These are phyloP conservation scores for Semnornis frantzii DNA, from an alignment of 2,113 vertebrate genomes.

Conservation along the genomic window DNA sequence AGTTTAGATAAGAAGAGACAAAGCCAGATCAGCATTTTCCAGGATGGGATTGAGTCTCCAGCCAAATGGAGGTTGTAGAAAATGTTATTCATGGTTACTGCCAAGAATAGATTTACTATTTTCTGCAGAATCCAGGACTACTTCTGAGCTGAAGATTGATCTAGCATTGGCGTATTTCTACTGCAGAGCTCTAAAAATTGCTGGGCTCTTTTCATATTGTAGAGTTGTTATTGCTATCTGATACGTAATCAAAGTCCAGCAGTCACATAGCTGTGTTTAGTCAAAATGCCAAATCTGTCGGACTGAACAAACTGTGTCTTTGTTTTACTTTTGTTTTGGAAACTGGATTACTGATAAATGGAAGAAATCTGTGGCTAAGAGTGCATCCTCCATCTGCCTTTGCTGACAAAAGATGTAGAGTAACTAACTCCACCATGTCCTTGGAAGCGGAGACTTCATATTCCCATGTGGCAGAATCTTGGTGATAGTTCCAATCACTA, in stretches of 20 bases:
- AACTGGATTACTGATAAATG: neutral
- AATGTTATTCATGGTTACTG: neutral
- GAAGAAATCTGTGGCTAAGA: neutral
- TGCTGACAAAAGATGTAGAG: neutral
- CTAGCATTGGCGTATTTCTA: neutral
- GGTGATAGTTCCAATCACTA: neutral
- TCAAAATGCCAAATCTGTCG: neutral
- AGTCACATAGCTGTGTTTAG: neutral
- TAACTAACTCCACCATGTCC: neutral
- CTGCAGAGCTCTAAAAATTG: neutral
- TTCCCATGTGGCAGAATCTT: neutral
- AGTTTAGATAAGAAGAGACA: neutral
- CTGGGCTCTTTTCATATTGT: neutral
- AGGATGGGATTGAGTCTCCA: neutral
- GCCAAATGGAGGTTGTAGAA: neutral
- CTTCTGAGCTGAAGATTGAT: neutral
- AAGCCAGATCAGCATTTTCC: neutral
- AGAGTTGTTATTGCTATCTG: neutral
- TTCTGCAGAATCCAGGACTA: neutral
- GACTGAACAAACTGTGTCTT: neutral
- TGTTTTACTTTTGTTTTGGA: conserved; percentile 30
- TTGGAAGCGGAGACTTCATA: neutral
- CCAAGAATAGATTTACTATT: neutral
- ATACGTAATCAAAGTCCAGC: neutral
- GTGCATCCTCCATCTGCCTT: neutral